phyloP scores from a whole-genome alignment of 2,113 vertebrate species.

The Dicrurus megarhynchus region DNA sequence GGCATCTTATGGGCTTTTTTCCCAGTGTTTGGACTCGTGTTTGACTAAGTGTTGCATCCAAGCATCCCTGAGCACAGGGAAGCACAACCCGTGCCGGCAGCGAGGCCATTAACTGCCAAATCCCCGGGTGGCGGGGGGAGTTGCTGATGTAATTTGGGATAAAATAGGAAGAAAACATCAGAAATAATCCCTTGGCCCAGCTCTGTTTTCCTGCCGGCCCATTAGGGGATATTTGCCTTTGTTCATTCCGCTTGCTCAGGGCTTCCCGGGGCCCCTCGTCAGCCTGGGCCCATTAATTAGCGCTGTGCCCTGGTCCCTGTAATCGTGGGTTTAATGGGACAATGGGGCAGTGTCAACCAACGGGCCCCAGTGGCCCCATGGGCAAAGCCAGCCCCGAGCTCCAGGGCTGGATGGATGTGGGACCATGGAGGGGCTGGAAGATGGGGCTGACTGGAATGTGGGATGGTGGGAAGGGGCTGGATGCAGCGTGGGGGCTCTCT shows the following conservation, averaged over 20 bases:
- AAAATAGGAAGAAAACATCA: background rate
- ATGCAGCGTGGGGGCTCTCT: background rate
- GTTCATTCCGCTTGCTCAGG: slow-evolving; percentile 48
- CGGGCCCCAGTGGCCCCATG: background rate
- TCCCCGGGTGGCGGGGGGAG: background rate
- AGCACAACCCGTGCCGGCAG: fast-evolving
- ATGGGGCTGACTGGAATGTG: no score
- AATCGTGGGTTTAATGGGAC: slow-evolving; percentile 14
- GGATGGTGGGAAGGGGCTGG: no score
- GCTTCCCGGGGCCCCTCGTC: slow-evolving; percentile 11
- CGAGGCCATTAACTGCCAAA: background rate
- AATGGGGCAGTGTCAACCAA: background rate
- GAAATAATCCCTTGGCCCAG: background rate
- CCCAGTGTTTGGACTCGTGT: background rate
- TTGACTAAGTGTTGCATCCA: background rate
- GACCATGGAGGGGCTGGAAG: background rate
- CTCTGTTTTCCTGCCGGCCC: background rate
- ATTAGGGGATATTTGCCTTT: slow-evolving; percentile 27
- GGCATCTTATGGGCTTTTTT: background rate
- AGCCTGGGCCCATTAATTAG: background rate
- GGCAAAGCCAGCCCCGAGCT: background rate
- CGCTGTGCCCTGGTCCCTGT: background rate
- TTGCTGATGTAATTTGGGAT: slow-evolving; percentile 27
- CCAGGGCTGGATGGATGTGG: background rate
- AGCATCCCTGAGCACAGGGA: background rate